Conservation (phyloP, 2,888 invertebrate genomes). For the Prionchulus punctatus region DNA sequence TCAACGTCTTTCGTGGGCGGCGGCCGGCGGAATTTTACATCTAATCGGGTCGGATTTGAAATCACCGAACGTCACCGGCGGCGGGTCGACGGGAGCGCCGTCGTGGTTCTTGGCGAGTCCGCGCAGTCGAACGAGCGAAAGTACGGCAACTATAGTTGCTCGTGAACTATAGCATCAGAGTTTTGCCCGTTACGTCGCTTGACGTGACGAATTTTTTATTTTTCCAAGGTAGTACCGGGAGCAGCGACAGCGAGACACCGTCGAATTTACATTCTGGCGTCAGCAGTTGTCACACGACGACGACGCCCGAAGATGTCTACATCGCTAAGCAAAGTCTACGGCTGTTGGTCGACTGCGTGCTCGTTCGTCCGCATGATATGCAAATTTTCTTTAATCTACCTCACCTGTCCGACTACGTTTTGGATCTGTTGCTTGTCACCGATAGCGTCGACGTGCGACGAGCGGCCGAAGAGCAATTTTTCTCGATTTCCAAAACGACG, state of each 20-base stretch:
- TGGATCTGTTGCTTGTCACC: conserved; percentile 38
- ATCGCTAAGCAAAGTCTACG: conserved; percentile 38
- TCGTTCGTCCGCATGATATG: conserved; percentile 5
- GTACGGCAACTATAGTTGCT: too few species aligned
- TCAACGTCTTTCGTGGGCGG: conserved; percentile 39
- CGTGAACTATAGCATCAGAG: not conserved
- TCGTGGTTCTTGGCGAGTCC: conserved; percentile 1
- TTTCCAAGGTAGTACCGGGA: conserved; percentile 33
- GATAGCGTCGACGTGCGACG: not conserved
- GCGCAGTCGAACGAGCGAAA: conserved; percentile 3
- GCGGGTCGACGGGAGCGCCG: not conserved
- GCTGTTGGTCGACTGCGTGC: conserved; percentile 19
- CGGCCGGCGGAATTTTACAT: conserved; percentile 38
- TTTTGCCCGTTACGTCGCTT: not conserved
- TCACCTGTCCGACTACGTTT: conserved; percentile 37
- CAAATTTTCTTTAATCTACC: conserved; percentile 33
- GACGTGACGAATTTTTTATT: too few species aligned
- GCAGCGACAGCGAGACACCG: conserved; percentile 34
- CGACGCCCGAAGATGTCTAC: conserved; percentile 34
- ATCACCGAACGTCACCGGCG: not conserved
- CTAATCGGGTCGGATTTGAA: not conserved
- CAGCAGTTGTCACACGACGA: conserved; percentile 32
- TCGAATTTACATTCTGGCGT: conserved; percentile 34
- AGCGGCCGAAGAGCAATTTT: not conserved
- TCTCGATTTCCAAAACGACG: not conserved